Evolutionary conservation across 1,140 invertebrate genomes (phyloP), one percentile per base, ranked within the genome.

Genomic region (Anagrus nilaparvatae): DNA sequence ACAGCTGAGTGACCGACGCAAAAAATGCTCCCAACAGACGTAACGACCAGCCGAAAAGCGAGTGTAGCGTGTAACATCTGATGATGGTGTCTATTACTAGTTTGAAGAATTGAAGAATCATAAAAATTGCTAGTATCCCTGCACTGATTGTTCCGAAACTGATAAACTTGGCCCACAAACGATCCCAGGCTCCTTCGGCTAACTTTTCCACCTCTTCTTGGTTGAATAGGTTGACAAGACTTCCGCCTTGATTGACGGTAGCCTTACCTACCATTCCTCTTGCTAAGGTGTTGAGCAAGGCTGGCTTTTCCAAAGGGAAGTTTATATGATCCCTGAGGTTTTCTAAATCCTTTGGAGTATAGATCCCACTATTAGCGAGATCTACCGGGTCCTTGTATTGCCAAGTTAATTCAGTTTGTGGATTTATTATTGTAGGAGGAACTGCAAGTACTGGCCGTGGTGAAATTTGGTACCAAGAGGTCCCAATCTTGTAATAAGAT

Each of bases 301-400:
- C 40, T 40, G 42, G 23, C 9, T 19, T 34, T 19, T 51, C 44
- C 0, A 35, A 24, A 0, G 47, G 40, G 21, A 47, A 49, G 41
- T 48, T 49, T 5, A 51, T 47, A 9, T 41, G n/a, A 3, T 46
- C 30, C 4, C 40, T 4, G 2, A 51, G 6, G 20, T 38, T 29
- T 2, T 52, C 40, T 1, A 52, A 25, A 23, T 49, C 46, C 0
- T 27, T 9, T 7, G 38, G 3, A 14, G 43, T 34, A 29, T 44
- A 42, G 14, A 35, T 46, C 18, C 45, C 35, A 16, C 38, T 36
- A 2, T 35, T 45, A 0, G 35, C 46, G 6, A 47, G 21, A 3
- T 44, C n/a, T 14, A 19, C 31, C 3, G 39, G 17, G 7, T 30
- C 39, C 13, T 28, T 12, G 29, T 51, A 51, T 13, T 43, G 33